These are phyloP conservation scores for Trichopoda pennipes DNA, from an alignment of 2,888 invertebrate genomes.

Conservation along the genomic window DNA sequence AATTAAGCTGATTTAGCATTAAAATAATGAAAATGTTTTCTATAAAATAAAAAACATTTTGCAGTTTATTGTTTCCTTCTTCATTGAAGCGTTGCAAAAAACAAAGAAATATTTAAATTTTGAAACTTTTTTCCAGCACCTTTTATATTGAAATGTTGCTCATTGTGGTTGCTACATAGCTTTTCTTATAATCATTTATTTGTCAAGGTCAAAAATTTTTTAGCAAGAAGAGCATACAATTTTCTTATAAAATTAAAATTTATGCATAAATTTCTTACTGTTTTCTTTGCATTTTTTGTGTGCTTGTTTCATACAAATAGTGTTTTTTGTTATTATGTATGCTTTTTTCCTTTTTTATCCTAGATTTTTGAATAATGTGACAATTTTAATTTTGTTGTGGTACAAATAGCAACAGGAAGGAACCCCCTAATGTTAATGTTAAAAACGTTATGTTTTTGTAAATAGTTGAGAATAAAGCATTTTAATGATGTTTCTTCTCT, in stretches of 20 bases:
- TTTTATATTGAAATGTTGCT: neutral
- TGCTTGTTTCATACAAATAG: neutral
- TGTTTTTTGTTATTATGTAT: conserved; percentile 5
- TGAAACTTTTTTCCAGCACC: neutral
- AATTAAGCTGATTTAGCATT: conserved; percentile 29
- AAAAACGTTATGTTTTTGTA: conserved; percentile 47
- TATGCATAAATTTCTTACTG: conserved; percentile 3
- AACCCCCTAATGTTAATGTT: conserved; percentile 58
- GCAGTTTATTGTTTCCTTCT: conserved; percentile 20
- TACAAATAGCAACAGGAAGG: conserved; percentile 62
- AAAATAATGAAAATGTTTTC: conserved; percentile 26
- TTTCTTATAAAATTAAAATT: conserved; percentile 9
- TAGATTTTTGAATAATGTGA: conserved; percentile 17
- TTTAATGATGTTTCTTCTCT: neutral
- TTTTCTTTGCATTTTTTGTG: neutral
- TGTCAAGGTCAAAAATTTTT: conserved; percentile 45
- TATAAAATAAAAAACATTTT: neutral
- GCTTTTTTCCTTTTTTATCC: neutral
- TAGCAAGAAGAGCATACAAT: conserved; percentile 28
- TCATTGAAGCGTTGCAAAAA: conserved; percentile 23
- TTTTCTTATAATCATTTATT: conserved; percentile 2
- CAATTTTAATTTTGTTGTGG: conserved; percentile 30
- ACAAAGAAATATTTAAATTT: too few relatives aligned
- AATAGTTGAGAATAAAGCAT: conserved; percentile 25
- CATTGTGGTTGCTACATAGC: neutral